These are phyloP conservation scores for Chloroceryle inda DNA, from an alignment of 2,797 vertebrate genomes.

Conservation along the genomic window DNA sequence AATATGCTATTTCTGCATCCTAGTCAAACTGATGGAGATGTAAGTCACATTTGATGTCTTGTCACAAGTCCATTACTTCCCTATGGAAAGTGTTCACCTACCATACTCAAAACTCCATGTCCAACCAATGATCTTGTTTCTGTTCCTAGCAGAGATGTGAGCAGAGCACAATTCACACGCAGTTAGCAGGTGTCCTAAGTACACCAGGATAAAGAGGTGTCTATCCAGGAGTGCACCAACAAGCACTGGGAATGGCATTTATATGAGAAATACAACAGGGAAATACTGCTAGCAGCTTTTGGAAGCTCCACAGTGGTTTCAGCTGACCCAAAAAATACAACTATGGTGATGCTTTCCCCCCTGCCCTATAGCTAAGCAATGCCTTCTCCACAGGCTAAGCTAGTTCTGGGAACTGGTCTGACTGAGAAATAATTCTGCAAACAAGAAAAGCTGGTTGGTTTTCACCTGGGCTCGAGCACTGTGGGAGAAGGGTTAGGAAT, in stretches of 20 bases:
- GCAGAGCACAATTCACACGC: not conserved
- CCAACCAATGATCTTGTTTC: not conserved
- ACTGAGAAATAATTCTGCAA: not conserved
- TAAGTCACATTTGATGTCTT: fast-evolving
- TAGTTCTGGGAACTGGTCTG: not conserved
- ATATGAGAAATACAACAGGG: not conserved
- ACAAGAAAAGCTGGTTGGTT: not conserved
- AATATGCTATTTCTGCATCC: not conserved
- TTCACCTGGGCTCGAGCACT: not conserved
- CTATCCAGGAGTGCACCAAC: not conserved
- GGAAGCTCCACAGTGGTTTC: not conserved
- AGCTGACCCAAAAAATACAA: not conserved
- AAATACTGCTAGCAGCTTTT: not conserved
- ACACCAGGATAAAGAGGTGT: not conserved
- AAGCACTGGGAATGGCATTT: not conserved
- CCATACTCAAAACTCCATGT: not conserved
- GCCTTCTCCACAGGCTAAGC: not conserved
- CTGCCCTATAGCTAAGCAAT: not conserved
- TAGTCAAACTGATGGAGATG: not conserved
- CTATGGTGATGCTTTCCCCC: not conserved
- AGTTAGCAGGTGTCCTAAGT: not conserved
- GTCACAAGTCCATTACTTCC: not conserved
- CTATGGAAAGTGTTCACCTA: not conserved
- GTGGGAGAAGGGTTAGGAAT: not conserved
- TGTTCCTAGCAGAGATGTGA: not conserved